A percentile compares a stretch with the other conserved stretches of the same genome.
phyloP scores from a whole-genome alignment of 2,888 invertebrate species.

The Drosophila anceps region DNA sequence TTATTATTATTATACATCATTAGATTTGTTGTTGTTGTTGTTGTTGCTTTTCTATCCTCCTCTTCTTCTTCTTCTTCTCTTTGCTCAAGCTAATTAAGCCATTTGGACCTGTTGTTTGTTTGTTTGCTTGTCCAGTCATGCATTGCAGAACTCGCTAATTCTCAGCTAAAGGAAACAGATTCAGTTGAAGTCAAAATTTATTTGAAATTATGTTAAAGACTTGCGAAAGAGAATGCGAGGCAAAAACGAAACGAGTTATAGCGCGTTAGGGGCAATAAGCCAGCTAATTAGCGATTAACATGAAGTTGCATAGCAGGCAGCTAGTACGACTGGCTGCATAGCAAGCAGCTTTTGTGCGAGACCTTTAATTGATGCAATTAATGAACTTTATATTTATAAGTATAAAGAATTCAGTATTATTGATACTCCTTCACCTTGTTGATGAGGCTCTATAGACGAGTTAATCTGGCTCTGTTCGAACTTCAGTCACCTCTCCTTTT shows the following conservation, averaged over 20 bases:
- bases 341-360: not conserved
- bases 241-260: not conserved
- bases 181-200: not conserved
- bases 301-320: constrained; percentile 12
- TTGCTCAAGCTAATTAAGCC: constrained; percentile 75
- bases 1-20: constrained; percentile 25
- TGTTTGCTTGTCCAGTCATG: constrained; percentile 60
- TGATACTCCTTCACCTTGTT: too few species aligned
- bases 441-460: too few species aligned
- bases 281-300: not conserved
- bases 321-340: not conserved
- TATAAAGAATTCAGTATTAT: too few species aligned
- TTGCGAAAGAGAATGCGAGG: constrained; percentile 1
- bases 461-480: not conserved
- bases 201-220: not conserved
- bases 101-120: constrained; percentile 58
- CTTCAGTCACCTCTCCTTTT: too few species aligned
- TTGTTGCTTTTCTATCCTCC: too few species aligned
- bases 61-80: constrained; percentile 39
- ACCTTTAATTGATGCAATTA: not conserved
- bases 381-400: not conserved
- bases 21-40: constrained; percentile 9
- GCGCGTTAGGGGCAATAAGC: not conserved
- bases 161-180: constrained; percentile 19
- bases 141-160: constrained; percentile 52